Evolutionary conservation across 2,113 vertebrate genomes (phyloP).

Genomic region (Syngnathus typhle): DNA sequence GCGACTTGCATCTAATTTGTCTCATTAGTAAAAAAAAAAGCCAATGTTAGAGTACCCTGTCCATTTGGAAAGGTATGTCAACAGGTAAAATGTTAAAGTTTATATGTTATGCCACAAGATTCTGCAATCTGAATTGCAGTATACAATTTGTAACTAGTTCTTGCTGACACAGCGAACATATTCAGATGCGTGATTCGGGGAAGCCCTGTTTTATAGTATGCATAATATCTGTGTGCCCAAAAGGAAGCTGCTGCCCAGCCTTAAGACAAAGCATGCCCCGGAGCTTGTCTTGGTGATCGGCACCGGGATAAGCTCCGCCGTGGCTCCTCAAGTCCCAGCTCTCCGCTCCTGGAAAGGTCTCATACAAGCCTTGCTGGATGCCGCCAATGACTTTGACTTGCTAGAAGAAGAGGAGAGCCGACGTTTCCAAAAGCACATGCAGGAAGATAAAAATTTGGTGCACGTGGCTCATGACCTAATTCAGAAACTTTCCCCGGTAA

Average conservation of each 20-base stretch:
- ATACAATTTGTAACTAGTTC: no score
- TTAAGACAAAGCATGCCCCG: constrained; percentile 88
- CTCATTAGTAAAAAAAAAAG: no score
- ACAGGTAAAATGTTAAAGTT: no score
- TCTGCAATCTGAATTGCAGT: no score
- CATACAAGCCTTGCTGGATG: constrained; percentile 89
- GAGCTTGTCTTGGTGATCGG: constrained; percentile 93
- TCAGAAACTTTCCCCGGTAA: constrained; percentile 94
- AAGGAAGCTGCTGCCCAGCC: constrained; percentile 91
- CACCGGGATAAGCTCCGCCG: constrained; percentile 89
- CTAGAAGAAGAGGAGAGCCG: constrained; percentile 90
- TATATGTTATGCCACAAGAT: no score
- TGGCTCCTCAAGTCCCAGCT: constrained; percentile 88
- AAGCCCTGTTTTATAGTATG: constrained; percentile 19
- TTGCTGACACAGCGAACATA: no score
- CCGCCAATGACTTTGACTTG: constrained; percentile 91
- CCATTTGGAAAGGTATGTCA: no score
- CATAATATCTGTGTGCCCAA: constrained; percentile 38
- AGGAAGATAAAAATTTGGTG: constrained; percentile 91
- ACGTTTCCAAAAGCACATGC: constrained; percentile 86
- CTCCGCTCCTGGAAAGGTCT: constrained; percentile 94
- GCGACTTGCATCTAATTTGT: no score
- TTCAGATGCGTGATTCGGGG: constrained; percentile 9
- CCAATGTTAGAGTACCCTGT: no score
- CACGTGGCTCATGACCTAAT: constrained; percentile 96